Evolutionary conservation across 2,888 invertebrate genomes (phyloP), one percentile per base, ranked within the genome.

Genomic region (Sesia bembeciformis): DNA sequence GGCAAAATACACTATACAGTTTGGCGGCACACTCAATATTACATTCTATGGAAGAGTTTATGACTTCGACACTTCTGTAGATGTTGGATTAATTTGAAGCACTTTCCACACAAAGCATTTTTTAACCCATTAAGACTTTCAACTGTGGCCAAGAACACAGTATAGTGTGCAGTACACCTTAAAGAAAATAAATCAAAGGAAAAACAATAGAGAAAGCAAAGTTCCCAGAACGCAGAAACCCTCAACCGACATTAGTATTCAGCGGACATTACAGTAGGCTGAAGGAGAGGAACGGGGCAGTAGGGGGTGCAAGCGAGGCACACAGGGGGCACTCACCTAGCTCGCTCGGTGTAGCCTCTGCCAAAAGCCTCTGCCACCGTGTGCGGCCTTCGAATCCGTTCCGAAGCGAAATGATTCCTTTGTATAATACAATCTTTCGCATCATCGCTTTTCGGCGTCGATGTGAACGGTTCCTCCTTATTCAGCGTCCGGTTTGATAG

Each of bases 371-470:
- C 46, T n/a, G 56, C 62, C 60, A 60, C 62, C 65, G 57, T 53
- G 49, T 53, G 53, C 51, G 60, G 57, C 57, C 63, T 62, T 55
- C 58, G 61, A 55, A 54, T 50, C 51, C 63, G 52, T 54, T 55
- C 60, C 51, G 60, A 61, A 49, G 56, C 59, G 50, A 58, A 61
- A 42, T 59, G 56, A 51, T 58, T 57, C 56, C 58, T 54, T 53
- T 58, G 56, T 50, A 56, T 51, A 50, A 58, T 54, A 52, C 43
- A 53, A 46, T 56, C 54, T 7, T 52, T 51, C 51, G 43, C 55
- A 55, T 39, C 46, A 23, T 66, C 70, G 40, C 57, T 59, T 61
- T 78, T 77, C 40, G 84, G 84, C 57, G 84, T 84, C 39, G 85
- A 84, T 39, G 85, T 79, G 51, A 62, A 54, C 51, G 66, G 60